Evolutionary conservation across 30 jellyfish, hydroid and myxozoan genomes (phyloP).

Genomic region (Turritopsis rubra): DNA sequence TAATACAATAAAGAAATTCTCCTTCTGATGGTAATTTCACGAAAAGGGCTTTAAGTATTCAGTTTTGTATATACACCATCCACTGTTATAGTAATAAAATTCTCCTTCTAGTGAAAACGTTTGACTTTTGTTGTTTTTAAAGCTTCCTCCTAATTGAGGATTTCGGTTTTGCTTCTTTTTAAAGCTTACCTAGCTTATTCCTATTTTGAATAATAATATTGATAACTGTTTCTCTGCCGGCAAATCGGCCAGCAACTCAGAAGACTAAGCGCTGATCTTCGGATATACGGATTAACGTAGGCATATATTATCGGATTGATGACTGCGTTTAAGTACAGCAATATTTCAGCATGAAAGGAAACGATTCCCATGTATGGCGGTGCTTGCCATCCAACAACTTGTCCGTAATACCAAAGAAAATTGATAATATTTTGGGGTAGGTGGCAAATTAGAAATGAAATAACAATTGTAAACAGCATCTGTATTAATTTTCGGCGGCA

Average conservation of each 20-base stretch:
- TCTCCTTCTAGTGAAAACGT: too few relatives aligned
- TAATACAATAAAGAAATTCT: too few relatives aligned
- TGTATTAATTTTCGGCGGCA: constrained; percentile 43
- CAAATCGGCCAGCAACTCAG: background rate
- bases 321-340: constrained; percentile 57
- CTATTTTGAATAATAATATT: background rate
- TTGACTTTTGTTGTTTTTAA: too few relatives aligned
- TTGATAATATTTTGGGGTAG: constrained; percentile 64
- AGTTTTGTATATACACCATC: too few relatives aligned
- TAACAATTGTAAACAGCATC: constrained; percentile 50
- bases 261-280: background rate
- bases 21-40: too few relatives aligned
- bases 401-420: constrained; percentile 48
- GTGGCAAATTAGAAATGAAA: constrained; percentile 51
- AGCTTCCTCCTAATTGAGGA: too few relatives aligned
- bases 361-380: constrained; percentile 64
- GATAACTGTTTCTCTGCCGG: background rate
- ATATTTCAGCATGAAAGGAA: constrained; percentile 60
- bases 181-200: too few relatives aligned
- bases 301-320: constrained; percentile 58
- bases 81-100: too few relatives aligned
- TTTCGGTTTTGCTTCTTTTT: too few relatives aligned
- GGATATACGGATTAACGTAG: background rate
- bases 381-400: constrained; percentile 41
- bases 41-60: too few relatives aligned